Evolutionary conservation across 2,888 invertebrate species (phyloP).

Genomic region (Conus canariensis): DNA sequence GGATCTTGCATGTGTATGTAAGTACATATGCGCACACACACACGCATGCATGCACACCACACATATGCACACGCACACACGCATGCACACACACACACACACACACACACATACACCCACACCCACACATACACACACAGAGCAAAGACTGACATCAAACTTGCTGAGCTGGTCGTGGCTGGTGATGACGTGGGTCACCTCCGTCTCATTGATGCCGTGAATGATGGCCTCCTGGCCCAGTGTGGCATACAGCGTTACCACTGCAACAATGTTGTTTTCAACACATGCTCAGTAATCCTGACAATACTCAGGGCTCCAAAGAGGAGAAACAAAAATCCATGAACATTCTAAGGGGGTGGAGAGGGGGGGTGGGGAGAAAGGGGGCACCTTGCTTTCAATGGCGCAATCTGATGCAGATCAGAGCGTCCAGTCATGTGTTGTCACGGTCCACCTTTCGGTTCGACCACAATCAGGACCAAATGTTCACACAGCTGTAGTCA

Average conservation of each 20-base stretch:
- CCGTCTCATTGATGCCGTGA: conserved; percentile 96
- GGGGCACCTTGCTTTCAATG: too few species aligned
- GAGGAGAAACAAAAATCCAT: too few species aligned
- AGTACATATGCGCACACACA: background rate
- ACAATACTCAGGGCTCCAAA: too few species aligned
- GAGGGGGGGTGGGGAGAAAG: too few species aligned
- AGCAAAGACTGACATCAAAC: conserved; percentile 80
- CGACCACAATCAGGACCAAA: too few species aligned
- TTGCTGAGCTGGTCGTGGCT: conserved; percentile 94
- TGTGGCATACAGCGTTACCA: conserved; percentile 82
- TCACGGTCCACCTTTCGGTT: too few species aligned
- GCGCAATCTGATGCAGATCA: too few species aligned
- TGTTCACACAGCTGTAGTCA: too few species aligned
- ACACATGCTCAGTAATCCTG: too few species aligned
- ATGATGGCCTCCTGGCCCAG: conserved; percentile 94
- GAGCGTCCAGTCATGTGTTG: too few species aligned
- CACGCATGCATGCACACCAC: background rate
- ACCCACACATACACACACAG: background rate
- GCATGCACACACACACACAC: background rate
- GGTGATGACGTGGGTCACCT: conserved; percentile 95
- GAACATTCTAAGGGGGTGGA: too few species aligned
- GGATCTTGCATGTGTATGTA: too few species aligned
- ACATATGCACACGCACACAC: background rate
- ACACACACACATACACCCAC: background rate
- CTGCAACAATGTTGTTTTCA: background rate